phyloP scores from a whole-genome alignment of 2,888 invertebrate genomes.

The Apoda limacodes region DNA sequence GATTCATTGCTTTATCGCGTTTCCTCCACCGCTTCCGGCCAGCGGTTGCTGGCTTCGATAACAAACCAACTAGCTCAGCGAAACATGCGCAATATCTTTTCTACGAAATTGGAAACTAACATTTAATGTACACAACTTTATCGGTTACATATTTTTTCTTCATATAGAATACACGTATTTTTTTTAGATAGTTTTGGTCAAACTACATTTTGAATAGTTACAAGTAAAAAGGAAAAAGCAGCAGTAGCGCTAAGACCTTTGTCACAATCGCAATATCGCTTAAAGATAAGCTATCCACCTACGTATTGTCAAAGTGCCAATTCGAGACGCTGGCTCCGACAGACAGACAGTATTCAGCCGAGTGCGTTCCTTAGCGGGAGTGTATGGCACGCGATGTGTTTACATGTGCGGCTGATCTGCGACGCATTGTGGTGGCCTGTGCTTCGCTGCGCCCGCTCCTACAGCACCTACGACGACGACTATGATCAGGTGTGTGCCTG shows the following conservation, averaged over 20 bases:
- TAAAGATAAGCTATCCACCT: constrained; percentile 47
- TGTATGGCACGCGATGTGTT: constrained; percentile 67
- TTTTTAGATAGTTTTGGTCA: too few relatives aligned
- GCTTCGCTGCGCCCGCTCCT: constrained; percentile 56
- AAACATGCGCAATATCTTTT: too few relatives aligned
- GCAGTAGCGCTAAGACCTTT: constrained; percentile 7
- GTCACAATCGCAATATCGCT: constrained; percentile 37
- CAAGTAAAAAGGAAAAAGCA: too few relatives aligned
- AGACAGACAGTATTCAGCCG: constrained; percentile 62
- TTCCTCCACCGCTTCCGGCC: constrained; percentile 56
- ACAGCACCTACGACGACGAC: constrained; percentile 56
- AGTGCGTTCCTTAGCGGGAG: constrained; percentile 62
- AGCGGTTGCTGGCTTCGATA: constrained; percentile 41
- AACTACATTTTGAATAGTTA: too few relatives aligned
- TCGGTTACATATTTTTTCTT: too few relatives aligned
- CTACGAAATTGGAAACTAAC: too few relatives aligned
- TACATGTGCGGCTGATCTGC: constrained; percentile 63
- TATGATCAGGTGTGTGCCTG: constrained; percentile 63
- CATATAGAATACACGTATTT: too few relatives aligned
- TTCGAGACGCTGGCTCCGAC: constrained; percentile 45
- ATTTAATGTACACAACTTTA: too few relatives aligned
- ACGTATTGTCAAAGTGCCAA: constrained; percentile 62
- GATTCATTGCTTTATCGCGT: constrained; percentile 50
- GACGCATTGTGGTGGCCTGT: constrained; percentile 65
- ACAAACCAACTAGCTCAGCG: too few relatives aligned